Evolutionary conservation across 2,113 vertebrate genomes (phyloP), one percentile per base, ranked within the genome.

Genomic region (Lycocorax pyrrhopterus): DNA sequence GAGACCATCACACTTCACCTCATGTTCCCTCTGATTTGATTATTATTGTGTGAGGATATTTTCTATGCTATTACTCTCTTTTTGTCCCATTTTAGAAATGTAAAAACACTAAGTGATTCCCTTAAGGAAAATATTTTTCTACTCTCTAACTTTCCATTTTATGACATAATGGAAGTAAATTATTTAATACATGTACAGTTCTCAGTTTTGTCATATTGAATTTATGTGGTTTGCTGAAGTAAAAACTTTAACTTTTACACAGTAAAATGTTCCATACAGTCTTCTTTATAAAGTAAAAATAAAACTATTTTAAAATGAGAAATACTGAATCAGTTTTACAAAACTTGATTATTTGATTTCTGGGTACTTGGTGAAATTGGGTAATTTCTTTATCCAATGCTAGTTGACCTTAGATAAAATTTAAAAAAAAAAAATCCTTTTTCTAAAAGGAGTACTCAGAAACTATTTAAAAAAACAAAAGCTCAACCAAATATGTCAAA

Each of bases 71-170:
- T 76, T 94, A 76, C 74, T 87, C 3, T 25, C 85, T 83, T 41
- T 83, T 94, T 49, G 71, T 93, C 90, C 92, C 26, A 53, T 85
- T 96, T 95, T 87, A 76, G 67, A 94, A 95, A 96, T 95, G 95
- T 93, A 85, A 92, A 72, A 96, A 90, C 67, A 58, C 49, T 95
- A 94, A 96, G 67, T 93, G 82, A 88, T 83, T 96, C 90, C 92
- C 85, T 49, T 58, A 93, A 92, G 75, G 62, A 88, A 85, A 95
- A 88, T 86, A 47, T 32, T 93, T 59, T 78, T 63, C 71, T 80
- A 30, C 85, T 94, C 19, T 84, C 37, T 73, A 76, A 66, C 58
- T 76, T 91, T 30, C 32, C 41, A 15, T 82, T 94, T 83, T 87
- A 43, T 76, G 62, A 95, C 66, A 90, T 87, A 91, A 82, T 85